Conservation (phyloP, 2,888 invertebrate species). For the Rapana venosa region DNA sequence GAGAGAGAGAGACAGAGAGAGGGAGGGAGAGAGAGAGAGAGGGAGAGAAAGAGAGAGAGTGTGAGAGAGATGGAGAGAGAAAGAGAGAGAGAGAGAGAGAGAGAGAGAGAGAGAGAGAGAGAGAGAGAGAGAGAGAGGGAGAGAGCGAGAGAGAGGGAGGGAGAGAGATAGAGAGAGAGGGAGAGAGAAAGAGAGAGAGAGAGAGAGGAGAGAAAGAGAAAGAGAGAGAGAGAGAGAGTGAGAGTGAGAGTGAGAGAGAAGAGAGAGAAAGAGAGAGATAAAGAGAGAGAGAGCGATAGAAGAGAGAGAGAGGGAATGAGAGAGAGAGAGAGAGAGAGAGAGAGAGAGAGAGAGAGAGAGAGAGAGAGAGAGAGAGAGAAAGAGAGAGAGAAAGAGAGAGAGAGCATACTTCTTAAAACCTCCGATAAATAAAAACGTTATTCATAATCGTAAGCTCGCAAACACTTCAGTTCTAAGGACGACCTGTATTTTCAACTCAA, state of each 20-base stretch:
- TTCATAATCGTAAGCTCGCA: too few species aligned
- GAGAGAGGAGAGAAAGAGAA: background rate
- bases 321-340: too few species aligned
- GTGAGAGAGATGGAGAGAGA: background rate
- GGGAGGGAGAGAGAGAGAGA: background rate
- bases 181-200: conserved; percentile 4
- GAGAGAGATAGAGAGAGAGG: background rate
- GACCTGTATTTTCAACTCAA: too few species aligned
- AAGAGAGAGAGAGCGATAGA: too few species aligned
- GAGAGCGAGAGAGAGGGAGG: background rate
- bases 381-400: too few species aligned
- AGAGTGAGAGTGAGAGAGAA: background rate
- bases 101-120: background rate
- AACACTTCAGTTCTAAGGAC: too few species aligned
- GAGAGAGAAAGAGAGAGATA: background rate
- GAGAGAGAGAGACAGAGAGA: background rate
- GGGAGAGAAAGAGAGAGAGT: background rate
- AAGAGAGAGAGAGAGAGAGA: background rate
- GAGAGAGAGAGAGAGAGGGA: background rate
- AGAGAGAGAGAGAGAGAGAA: too few species aligned
- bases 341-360: too few species aligned
- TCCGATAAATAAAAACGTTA: too few species aligned
- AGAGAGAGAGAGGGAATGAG: too few species aligned
- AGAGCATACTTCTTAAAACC: too few species aligned
- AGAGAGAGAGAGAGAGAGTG: background rate